Base-by-base conservation (phyloP, 1,140 invertebrate species). In the Pseudomyrmex cubaensis region DNA sequence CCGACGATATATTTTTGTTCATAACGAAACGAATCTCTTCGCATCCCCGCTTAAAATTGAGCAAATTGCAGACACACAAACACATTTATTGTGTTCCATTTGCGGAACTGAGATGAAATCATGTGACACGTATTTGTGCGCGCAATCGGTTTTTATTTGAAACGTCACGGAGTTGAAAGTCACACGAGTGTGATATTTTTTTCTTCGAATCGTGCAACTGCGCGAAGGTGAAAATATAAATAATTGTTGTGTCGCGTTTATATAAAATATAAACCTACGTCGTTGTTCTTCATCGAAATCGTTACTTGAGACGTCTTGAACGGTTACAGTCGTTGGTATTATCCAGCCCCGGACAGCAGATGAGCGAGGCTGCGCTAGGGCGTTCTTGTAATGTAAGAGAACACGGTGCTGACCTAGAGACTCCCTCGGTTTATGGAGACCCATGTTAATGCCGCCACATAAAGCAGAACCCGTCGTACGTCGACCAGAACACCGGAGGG, bases 331-430 rank as follows among this genome's bases (percentile, higher is more conserved):
- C 54, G 44, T 8, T 35, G 52, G 20, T 12, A 50, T 59, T 44
- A 25, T 67, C 52, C 35, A 59, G 66, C 44, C 44, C 13, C 8
- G 64, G 15, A 70, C 20, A n/a, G 15, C 52, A 66, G 59, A 17
- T 54, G 44, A 59, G 52, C 52, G 76, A 78, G 76, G 46, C 20
- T 50, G 35, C 35, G 35, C 35, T 35, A 35, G 35, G 22, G 66
- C 35, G 66, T 80, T 80, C 44, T 59, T 70, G 66, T 20, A 80
- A 61, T 66, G 22, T 78, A 17, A n/a, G 66, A 59, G 69, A 80
- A 87, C 67, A 85, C 77, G 70, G 87, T 74, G 91, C 90, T 94
- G 93, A 93, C 93, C 93, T 93, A 94, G 93, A 94, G 92, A 92
- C 90, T 93, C 85, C 83, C 87, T 85, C 89, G 89, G 85, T 91